A percentile compares a stretch with the other conserved stretches of the same genome.
Evolutionary conservation across 1,140 invertebrate genomes (phyloP).

Genomic region (Melipona quadrifasciata): DNA sequence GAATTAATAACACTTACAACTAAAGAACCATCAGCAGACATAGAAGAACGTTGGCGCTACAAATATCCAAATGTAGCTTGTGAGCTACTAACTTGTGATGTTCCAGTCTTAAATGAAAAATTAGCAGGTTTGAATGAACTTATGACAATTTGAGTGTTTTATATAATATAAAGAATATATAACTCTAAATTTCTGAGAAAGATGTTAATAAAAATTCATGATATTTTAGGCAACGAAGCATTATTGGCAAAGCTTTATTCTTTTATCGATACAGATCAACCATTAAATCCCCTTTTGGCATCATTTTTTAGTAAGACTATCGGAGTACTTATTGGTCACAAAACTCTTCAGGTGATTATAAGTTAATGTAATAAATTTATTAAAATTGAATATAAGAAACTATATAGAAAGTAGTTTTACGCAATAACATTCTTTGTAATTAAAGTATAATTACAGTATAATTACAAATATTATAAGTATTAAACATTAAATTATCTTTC

Average conservation of each 20-base stretch:
- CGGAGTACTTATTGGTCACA: slow-evolving; percentile 91
- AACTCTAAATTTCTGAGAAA: background rate
- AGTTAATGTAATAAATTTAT: slow-evolving; percentile 13
- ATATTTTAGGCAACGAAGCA: slow-evolving; percentile 84
- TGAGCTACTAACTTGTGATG: slow-evolving; percentile 95
- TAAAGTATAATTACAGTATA: background rate
- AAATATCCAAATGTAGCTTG: slow-evolving; percentile 96
- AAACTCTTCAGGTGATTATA: slow-evolving; percentile 87
- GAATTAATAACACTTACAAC: slow-evolving; percentile 93
- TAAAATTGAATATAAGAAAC: slow-evolving; percentile 11
- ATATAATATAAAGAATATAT: background rate
- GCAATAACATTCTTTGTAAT: background rate
- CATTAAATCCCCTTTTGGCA: slow-evolving; percentile 95
- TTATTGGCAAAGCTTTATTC: slow-evolving; percentile 93
- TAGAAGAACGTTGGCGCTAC: slow-evolving; percentile 90
- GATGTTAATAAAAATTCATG: background rate
- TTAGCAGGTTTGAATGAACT: slow-evolving; percentile 83
- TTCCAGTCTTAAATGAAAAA: slow-evolving; percentile 92
- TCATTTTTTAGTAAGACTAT: slow-evolving; percentile 98
- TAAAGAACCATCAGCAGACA: slow-evolving; percentile 90
- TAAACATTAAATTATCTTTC: slow-evolving; percentile 50
- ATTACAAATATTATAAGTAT: slow-evolving; percentile 12
- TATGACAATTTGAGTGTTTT: background rate
- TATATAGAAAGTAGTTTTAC: background rate
- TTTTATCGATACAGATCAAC: slow-evolving; percentile 93